Base-by-base conservation (phyloP, 64 coral and sea anemone genomes). In the Porites australiensis region DNA sequence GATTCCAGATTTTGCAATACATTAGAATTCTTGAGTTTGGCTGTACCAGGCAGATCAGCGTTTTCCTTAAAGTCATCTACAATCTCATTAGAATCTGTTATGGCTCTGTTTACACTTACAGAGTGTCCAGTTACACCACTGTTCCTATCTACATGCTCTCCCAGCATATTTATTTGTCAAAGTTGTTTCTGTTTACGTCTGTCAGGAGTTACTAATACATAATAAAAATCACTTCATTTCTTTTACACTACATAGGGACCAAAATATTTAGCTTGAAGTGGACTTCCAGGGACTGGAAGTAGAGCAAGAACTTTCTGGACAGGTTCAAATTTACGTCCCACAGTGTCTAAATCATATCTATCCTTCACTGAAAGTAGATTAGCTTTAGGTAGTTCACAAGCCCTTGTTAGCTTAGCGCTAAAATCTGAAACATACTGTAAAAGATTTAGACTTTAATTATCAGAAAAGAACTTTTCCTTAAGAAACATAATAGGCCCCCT, bases 291-390 rank as follows among this genome's bases (percentile, higher is more conserved):
- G n/a, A 93, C 82, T 67, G 91, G 91, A 27, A 93, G 49, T 10
- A 93, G 62, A 8, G 52, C 52, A 79, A 93, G 74, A 64, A 93
- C 90, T 72, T 93, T 93, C 76, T 93, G 80, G 5, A 70, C 82
- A 47, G 80, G 81, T 6, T 87, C 44, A 87, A 93, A 93, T 13
- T 45, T 79, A 77, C 91, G 91, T 18, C 69, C 48, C 19, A 54
- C 72, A 78, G 81, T 15, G 44, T 77, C 70, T 61, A 69, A 66
- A 85, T 87, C 82, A 53, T 87, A 93, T 18, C 63, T 86, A 14
- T 3, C 46, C 52, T 93, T 93, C 82, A 93, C 43, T 46, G 79
- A 72, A 7, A 15, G 9, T 12, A 81, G 58, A 79, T 80, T 90
- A 44, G 54, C 46, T 21, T 16, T 77, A 37, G 89, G 79, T 84